Conservation (phyloP, 1,140 invertebrate species). For the Camponotus pennsylvanicus region DNA sequence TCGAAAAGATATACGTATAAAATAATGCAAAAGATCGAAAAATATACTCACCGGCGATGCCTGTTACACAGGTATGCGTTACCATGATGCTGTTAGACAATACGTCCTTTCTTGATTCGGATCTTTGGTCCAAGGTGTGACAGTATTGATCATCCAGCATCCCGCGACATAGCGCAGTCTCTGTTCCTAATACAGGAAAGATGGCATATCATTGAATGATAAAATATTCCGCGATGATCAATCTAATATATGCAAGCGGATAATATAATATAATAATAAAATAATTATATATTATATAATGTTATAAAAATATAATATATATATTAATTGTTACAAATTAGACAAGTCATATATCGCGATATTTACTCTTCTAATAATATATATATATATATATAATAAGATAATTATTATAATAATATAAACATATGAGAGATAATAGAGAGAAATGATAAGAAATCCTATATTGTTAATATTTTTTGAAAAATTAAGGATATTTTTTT, state of each 20-base stretch:
- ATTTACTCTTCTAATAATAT: neutral
- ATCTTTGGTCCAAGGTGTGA: constrained; percentile 59
- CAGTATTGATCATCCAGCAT: constrained; percentile 83
- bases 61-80: constrained; percentile 77
- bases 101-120: constrained; percentile 42
- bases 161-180: constrained; percentile 79
- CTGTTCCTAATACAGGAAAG: constrained; percentile 43
- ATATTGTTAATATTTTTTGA: neutral
- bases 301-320: neutral
- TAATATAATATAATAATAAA: neutral
- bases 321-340: too few relatives aligned
- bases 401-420: too few relatives aligned
- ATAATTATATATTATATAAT: neutral
- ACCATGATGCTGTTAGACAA: constrained; percentile 71
- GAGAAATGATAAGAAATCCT: neutral
- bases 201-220: neutral
- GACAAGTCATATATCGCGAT: too few relatives aligned
- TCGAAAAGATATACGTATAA: too few relatives aligned
- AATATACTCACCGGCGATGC: constrained; percentile 75
- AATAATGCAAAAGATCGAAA: constrained; percentile 6
- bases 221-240: neutral
- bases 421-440: neutral
- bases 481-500: neutral
- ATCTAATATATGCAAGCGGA: neutral
- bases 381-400: too few relatives aligned